These are phyloP conservation scores for Diaprepes abbreviatus DNA, from an alignment of 2,888 invertebrate species.

Conservation along the genomic window DNA sequence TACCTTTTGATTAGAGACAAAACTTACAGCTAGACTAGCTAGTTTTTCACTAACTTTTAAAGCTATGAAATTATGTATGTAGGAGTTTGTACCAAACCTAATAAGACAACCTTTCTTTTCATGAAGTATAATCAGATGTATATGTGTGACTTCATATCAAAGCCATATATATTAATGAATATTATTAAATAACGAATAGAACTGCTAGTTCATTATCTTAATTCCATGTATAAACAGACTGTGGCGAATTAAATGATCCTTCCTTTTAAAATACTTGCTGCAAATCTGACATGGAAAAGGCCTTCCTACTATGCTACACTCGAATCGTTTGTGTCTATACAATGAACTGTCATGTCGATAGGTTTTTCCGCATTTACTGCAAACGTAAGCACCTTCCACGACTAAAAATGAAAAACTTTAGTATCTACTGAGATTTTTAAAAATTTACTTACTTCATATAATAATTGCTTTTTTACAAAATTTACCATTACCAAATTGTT, in stretches of 20 bases:
- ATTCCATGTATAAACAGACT: constrained; percentile 28
- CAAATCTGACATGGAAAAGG: constrained; percentile 35
- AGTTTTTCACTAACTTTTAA: no score
- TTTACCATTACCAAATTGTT: neutral
- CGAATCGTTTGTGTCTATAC: constrained; percentile 67
- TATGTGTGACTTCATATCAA: no score
- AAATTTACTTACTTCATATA: no score
- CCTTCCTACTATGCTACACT: constrained; percentile 60
- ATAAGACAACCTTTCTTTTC: no score
- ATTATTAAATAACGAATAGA: no score
- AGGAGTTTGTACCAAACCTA: no score
- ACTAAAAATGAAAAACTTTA: constrained; percentile 1
- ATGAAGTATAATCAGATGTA: no score
- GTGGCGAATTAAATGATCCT: constrained; percentile 37
- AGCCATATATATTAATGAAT: no score
- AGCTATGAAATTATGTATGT: no score
- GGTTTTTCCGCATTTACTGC: constrained; percentile 47
- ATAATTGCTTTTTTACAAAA: neutral
- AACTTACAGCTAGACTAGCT: no score
- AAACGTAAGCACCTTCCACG: neutral
- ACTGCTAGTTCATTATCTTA: constrained; percentile 14
- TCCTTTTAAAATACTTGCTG: constrained; percentile 33
- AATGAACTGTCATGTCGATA: constrained; percentile 64
- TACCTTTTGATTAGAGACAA: no score
- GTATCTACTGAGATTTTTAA: no score